Evolutionary conservation across 2,113 vertebrate genomes (phyloP), one percentile per base, ranked within the genome.

Genomic region (Lycaon pictus): DNA sequence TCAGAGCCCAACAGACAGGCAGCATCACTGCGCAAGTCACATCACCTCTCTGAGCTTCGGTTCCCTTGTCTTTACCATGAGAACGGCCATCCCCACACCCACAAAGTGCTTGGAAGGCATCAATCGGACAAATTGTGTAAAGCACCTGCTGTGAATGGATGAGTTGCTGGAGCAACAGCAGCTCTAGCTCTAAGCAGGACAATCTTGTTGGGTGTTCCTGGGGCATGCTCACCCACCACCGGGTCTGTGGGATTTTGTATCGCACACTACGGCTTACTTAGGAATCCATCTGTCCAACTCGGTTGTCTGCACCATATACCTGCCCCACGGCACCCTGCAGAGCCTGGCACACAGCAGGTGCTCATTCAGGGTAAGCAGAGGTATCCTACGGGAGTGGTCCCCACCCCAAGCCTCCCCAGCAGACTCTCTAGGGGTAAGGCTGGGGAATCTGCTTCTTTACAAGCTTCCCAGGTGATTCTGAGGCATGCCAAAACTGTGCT

Each of bases 221-320:
- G 67, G 17, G n/a, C 1, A 0, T 0, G 19, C 58, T 76, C 60
- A 8, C n/a, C 43, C 3, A 11, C 29, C 79, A 35, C 53, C 3
- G 0, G 63, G 37, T n/a, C 53, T 55, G 27, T 1, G 29, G 81
- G 77, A 17, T 48, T 77, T n/a, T 69, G 6, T 11, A 9, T 13
- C 72, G 16, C 74, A 17, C 1, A 15, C 25, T 79, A 32, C 17
- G 7, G 10, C 32, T 86, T 55, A 87, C 35, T 43, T 74, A 20
- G 16, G 72, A 62, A 79, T 7, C 10, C 17, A 84, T 56, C 65
- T 76, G 51, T 1, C 13, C 43, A n/a, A 11, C 55, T 19, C 25
- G 48, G 48, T 15, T 63, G 29, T 13, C 29, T 55, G 0, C 8
- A 19, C 29, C 37, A 62, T 0, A 74, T 5, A 48, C 37, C 19